phyloP scores from a whole-genome alignment of 2,113 vertebrate species.

The Amia ocellicauda region DNA sequence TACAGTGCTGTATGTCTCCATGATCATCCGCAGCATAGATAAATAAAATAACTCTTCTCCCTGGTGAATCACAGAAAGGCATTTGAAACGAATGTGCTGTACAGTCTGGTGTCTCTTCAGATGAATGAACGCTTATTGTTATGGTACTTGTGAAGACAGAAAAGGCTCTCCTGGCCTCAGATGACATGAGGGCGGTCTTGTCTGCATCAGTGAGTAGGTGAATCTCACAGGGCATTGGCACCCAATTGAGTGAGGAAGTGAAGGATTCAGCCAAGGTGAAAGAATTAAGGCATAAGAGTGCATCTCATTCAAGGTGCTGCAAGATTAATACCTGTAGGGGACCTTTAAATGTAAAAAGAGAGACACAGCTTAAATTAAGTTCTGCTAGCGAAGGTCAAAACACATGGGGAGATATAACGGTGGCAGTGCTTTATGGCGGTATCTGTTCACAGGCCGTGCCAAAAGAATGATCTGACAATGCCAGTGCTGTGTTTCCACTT shows the following conservation, averaged over 20 bases:
- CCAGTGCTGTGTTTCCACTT: too few species aligned
- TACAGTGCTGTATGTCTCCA: not conserved
- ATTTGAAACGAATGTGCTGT: not conserved
- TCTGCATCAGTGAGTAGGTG: not conserved
- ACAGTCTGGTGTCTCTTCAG: not conserved
- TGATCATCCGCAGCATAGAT: not conserved
- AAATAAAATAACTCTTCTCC: not conserved
- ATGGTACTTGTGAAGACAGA: not conserved
- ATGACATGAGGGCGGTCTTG: not conserved
- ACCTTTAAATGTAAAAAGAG: too few species aligned
- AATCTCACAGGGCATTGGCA: not conserved
- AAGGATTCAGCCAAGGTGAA: not conserved
- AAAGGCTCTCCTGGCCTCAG: not conserved
- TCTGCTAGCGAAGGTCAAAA: too few species aligned
- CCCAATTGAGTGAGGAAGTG: not conserved
- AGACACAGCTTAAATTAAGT: too few species aligned
- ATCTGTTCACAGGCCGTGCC: not conserved
- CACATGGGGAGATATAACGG: not conserved
- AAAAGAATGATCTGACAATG: not conserved
- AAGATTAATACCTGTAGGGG: not conserved
- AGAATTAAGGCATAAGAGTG: not conserved
- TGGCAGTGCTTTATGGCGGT: not conserved
- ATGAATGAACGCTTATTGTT: not conserved
- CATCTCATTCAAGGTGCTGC: not conserved
- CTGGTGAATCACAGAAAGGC: not conserved